Conservation (phyloP, 2,888 invertebrate genomes). For the Bibio marci region DNA sequence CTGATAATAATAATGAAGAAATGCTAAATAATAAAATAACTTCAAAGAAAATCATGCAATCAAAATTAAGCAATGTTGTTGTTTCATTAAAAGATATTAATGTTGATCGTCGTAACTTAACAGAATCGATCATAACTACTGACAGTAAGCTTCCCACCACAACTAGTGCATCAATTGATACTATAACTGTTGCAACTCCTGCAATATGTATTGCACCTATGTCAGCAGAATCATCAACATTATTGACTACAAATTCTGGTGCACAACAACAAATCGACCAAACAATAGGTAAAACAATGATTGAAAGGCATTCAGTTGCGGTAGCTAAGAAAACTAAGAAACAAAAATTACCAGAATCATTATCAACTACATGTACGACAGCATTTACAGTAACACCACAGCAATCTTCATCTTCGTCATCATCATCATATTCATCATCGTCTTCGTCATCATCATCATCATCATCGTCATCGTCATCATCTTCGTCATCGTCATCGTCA, state of each 20-base stretch:
- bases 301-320: conserved; percentile 12
- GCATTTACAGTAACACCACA: no score
- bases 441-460: no score
- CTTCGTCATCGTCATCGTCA: no score
- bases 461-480: no score
- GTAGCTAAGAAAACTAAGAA: conserved; percentile 28
- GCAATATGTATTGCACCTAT: not conserved
- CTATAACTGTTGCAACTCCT: not conserved
- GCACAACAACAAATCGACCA: not conserved
- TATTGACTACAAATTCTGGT: not conserved
- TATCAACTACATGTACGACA: not conserved
- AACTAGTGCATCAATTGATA: not conserved
- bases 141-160: not conserved
- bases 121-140: not conserved
- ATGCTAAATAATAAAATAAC: not conserved
- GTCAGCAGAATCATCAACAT: conserved; percentile 6
- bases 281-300: conserved; percentile 2
- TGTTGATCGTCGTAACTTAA: not conserved
- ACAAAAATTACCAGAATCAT: conserved; percentile 18
- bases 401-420: no score
- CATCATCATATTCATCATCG: no score
- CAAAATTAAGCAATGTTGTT: not conserved
- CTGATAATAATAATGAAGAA: not conserved
- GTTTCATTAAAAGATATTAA: conserved; percentile 5
- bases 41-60: not conserved